phyloP scores from a whole-genome alignment of 2,888 invertebrate species.

The Halictus quadricinctus region DNA sequence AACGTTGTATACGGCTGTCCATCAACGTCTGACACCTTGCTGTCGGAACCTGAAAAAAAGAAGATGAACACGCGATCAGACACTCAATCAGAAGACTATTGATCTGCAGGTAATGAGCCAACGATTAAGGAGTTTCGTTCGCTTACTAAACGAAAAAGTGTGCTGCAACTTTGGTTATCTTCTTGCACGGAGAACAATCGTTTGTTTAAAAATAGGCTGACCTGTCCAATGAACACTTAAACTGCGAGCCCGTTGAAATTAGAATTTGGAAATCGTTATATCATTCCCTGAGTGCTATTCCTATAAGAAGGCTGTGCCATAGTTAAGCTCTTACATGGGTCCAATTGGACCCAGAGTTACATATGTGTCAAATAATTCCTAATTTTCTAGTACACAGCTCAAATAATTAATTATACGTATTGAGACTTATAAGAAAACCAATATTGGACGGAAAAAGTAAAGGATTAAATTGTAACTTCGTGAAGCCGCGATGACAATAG shows the following conservation, averaged over 20 bases:
- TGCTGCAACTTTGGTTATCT: neutral
- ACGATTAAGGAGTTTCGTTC: conserved; percentile 29
- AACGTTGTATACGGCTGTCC: conserved; percentile 90
- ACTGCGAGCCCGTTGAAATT: neutral
- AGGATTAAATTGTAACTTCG: no score
- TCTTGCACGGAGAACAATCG: neutral
- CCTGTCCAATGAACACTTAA: neutral
- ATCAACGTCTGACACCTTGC: conserved; percentile 89
- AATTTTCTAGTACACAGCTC: no score
- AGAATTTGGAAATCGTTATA: neutral
- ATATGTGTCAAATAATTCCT: no score
- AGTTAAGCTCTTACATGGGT: no score
- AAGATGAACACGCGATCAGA: conserved; percentile 34
- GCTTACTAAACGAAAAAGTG: neutral
- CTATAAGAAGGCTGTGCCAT: no score
- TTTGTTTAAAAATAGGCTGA: neutral
- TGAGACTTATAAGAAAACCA: no score
- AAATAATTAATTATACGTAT: no score
- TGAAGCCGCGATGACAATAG: no score
- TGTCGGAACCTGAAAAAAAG: conserved; percentile 86
- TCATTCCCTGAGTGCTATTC: neutral
- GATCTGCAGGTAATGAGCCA: conserved; percentile 30
- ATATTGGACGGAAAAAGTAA: no score
- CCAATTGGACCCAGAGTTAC: no score
- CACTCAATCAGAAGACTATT: conserved; percentile 40